phyloP scores from a whole-genome alignment of 2,888 invertebrate genomes.

The Erebia epiphron region DNA sequence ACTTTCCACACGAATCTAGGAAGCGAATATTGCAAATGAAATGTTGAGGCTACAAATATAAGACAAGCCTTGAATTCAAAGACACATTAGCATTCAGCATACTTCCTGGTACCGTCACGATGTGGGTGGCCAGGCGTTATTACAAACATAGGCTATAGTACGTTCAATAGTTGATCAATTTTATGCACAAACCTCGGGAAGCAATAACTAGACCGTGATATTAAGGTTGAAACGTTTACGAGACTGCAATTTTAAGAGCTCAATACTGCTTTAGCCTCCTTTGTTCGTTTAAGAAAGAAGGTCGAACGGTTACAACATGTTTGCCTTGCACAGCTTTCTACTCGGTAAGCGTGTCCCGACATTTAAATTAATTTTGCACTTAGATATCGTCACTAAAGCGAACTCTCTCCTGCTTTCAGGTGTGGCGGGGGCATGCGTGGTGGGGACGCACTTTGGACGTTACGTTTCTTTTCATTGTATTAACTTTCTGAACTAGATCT shows the following conservation, averaged over 20 bases:
- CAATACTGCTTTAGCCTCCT: conserved; percentile 70
- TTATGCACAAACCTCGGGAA: conserved; percentile 60
- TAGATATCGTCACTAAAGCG: conserved; percentile 67
- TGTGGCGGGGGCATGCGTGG: conserved; percentile 55
- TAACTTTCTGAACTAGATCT: conserved; percentile 59
- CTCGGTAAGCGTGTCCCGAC: conserved; percentile 77
- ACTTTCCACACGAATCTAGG: conserved; percentile 51
- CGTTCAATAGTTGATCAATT: conserved; percentile 47
- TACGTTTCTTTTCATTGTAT: conserved; percentile 71
- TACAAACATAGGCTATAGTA: conserved; percentile 38
- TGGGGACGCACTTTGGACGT: conserved; percentile 63
- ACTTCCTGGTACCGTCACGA: conserved; percentile 73
- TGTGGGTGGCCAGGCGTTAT: conserved; percentile 57
- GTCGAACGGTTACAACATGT: conserved; percentile 77
- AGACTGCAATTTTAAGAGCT: conserved; percentile 61
- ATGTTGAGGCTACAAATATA: conserved; percentile 70
- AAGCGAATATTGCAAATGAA: conserved; percentile 66
- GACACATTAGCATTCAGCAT: conserved; percentile 76
- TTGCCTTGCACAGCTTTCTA: conserved; percentile 82
- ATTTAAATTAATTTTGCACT: conserved; percentile 80
- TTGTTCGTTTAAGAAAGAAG: conserved; percentile 77
- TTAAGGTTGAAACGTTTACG: conserved; percentile 68
- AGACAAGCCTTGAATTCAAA: conserved; percentile 79
- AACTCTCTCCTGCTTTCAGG: conserved; percentile 63
- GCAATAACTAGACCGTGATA: conserved; percentile 70